These are phyloP conservation scores for Phodopus roborovskii DNA, from an alignment of 2,113 vertebrate genomes.

Conservation along the genomic window DNA sequence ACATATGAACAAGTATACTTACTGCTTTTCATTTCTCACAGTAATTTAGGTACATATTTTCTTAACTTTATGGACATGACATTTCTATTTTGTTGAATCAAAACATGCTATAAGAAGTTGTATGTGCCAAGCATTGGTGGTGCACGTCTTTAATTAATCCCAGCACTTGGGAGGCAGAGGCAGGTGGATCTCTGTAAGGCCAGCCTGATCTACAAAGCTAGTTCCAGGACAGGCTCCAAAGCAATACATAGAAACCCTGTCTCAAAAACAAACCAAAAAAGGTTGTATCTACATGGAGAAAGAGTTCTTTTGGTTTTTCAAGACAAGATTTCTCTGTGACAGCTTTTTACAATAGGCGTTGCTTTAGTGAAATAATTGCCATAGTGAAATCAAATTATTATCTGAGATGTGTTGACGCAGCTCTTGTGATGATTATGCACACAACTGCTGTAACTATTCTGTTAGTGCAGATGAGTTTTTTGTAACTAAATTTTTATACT, in stretches of 20 bases:
- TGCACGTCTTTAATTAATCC: too few relatives aligned
- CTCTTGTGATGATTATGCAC: conserved; percentile 82
- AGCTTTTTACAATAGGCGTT: conserved; percentile 44
- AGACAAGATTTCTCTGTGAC: conserved; percentile 17
- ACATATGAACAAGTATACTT: conserved; percentile 8
- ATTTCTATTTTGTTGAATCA: conserved; percentile 54
- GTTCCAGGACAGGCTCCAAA: too few relatives aligned
- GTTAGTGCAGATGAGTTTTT: conserved; percentile 62
- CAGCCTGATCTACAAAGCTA: too few relatives aligned
- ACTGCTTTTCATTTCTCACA: conserved; percentile 49
- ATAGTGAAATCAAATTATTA: conserved; percentile 75
- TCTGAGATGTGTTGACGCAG: conserved; percentile 79
- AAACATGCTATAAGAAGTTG: not conserved
- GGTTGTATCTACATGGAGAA: not conserved
- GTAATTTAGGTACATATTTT: not conserved
- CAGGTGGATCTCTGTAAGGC: too few relatives aligned
- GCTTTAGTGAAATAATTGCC: conserved; percentile 79
- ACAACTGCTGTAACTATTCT: conserved; percentile 83
- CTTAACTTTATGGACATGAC: conserved; percentile 7
- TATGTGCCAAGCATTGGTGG: too few relatives aligned
- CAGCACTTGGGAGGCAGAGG: too few relatives aligned
- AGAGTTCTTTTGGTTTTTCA: not conserved
- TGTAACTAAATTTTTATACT: conserved; percentile 78
- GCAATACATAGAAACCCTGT: too few relatives aligned
- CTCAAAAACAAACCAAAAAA: not conserved